A percentile compares a stretch with the other conserved stretches of the same genome.
Conservation (phyloP, 2,113 vertebrate genomes). For the Pygoscelis antarcticus region DNA sequence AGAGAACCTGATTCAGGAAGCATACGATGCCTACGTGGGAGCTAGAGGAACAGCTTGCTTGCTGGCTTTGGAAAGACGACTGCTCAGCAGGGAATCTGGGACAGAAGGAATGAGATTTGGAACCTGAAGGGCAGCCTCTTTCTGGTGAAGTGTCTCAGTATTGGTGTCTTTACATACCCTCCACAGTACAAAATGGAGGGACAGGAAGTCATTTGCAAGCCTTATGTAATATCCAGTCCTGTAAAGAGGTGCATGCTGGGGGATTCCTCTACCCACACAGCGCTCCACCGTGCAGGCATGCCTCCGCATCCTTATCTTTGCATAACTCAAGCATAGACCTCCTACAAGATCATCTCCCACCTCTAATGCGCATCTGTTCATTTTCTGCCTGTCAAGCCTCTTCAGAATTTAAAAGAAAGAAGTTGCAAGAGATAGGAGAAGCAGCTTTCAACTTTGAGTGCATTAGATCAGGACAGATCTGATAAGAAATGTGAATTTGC, state of each 20-base stretch:
- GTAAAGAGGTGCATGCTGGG: neutral
- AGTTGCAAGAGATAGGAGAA: neutral
- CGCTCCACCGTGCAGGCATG: neutral
- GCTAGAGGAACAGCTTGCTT: neutral
- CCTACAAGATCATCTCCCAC: conserved; percentile 53
- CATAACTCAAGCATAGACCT: neutral
- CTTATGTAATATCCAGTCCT: neutral
- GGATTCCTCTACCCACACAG: neutral
- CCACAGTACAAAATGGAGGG: neutral
- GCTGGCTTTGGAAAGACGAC: neutral
- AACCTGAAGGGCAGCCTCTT: neutral
- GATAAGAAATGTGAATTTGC: neutral
- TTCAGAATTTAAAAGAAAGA: neutral
- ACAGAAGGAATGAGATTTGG: neutral
- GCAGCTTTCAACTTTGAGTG: neutral
- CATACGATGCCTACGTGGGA: fast-evolving
- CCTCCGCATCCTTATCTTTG: neutral
- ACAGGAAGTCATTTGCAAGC: neutral
- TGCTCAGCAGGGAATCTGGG: neutral
- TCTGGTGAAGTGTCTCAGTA: neutral
- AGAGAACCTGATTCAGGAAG: neutral
- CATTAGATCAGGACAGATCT: neutral
- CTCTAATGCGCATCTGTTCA: conserved; percentile 43
- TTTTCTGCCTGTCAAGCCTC: conserved; percentile 34
- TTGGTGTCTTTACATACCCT: neutral